Base-by-base conservation (phyloP, 1,140 invertebrate genomes). In the Tenebrio molitor region DNA sequence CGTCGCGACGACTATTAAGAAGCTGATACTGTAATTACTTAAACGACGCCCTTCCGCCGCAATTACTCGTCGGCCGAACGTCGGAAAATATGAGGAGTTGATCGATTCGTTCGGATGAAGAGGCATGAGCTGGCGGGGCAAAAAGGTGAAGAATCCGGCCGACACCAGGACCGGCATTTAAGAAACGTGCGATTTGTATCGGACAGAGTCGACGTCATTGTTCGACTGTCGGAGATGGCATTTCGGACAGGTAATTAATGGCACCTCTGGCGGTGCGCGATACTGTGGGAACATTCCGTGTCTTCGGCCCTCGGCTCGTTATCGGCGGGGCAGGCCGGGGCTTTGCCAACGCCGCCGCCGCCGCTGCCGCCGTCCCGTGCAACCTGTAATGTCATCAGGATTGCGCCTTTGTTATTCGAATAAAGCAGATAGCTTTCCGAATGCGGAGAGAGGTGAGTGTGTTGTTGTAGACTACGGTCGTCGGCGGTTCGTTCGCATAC, bases 361-460 rank as follows among this genome's bases (percentile, higher is more conserved):
- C 12, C 25, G 58, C 34, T 16, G 62, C 39, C 62, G 39, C 62
- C 33, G 33, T 42, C 16, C 16, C 64, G 33, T 50, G 71, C 69
- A 53, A 70, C 41, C 15, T 39, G 72, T 78, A 78, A 77, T 77
- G 75, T 77, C 77, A 75, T 78, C 76, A 77, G 73, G 69, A 72
- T 73, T 69, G 74, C 72, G 75, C 75, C 71, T 76, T 76, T 79
- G 77, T 79, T 76, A 72, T 73, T 77, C 74, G 73, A 77, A 77
- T 77, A 75, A 76, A 78, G 78, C 80, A 79, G 78, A 81, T 81
- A 80, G 80, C 80, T 80, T 81, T 81, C 71, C 80, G 77, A 81
- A 80, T 79, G 53, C 73, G 72, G 69, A 44, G 41, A 42, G 72
- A 42, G 33, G 72, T 53, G 46, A 63, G 17, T 44, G 67, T 39